These are phyloP conservation scores for Hapalemur alaotrensis DNA, from an alignment of 2,797 vertebrate species.

Conservation along the genomic window DNA sequence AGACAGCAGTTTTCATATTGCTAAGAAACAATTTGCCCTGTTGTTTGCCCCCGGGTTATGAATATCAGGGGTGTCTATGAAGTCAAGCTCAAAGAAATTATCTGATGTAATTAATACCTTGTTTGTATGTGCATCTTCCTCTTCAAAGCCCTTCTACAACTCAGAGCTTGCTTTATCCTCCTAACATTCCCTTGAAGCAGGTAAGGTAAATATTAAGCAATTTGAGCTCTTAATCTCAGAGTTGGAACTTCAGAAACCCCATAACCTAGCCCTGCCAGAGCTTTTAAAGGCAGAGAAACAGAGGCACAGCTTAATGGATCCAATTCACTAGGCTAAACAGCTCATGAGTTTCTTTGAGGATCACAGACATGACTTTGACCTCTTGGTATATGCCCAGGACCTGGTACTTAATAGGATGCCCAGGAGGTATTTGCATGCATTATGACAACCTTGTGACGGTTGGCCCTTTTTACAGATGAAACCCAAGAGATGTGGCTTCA, in stretches of 20 bases:
- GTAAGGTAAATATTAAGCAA: slow-evolving; percentile 66
- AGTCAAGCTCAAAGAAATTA: slow-evolving; percentile 71
- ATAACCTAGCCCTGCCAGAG: background rate
- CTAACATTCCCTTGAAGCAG: slow-evolving; percentile 61
- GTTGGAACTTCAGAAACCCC: slow-evolving; percentile 54
- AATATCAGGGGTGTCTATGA: slow-evolving; percentile 65
- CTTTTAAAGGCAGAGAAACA: slow-evolving; percentile 44
- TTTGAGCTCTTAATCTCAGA: slow-evolving; percentile 60
- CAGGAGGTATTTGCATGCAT: background rate
- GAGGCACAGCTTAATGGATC: background rate
- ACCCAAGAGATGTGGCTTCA: background rate
- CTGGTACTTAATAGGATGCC: background rate
- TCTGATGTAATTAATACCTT: slow-evolving; percentile 74
- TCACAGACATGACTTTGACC: background rate
- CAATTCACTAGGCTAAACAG: background rate
- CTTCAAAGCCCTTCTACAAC: slow-evolving; percentile 69
- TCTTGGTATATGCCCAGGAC: background rate
- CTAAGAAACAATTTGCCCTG: slow-evolving; percentile 41
- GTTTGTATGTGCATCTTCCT: slow-evolving; percentile 53
- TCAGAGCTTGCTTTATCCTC: slow-evolving; percentile 67
- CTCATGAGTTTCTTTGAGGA: background rate
- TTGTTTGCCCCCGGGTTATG: slow-evolving; percentile 69
- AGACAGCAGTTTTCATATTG: slow-evolving; percentile 34
- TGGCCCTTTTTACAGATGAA: slow-evolving; percentile 34
- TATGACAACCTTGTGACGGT: background rate